These are phyloP conservation scores for Pelosia muscerda DNA, from an alignment of 2,888 invertebrate genomes.

Conservation along the genomic window DNA sequence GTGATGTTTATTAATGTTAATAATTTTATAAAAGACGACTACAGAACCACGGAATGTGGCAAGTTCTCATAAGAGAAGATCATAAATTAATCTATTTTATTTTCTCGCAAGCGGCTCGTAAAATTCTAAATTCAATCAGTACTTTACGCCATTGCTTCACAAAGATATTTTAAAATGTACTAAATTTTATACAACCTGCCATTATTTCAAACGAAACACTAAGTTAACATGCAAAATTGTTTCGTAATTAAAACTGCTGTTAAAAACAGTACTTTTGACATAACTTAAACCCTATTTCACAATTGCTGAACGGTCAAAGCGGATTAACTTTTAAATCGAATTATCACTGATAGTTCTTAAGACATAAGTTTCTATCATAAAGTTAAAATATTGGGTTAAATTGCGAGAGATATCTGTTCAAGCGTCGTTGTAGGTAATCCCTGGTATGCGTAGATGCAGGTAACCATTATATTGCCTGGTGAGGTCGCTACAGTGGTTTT, in stretches of 20 bases:
- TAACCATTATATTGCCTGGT: constrained; percentile 42
- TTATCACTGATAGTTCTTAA: constrained; percentile 30
- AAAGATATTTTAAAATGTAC: constrained; percentile 59
- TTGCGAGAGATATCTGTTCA: constrained; percentile 25
- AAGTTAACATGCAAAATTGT: constrained; percentile 58
- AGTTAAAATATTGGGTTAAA: constrained; percentile 41
- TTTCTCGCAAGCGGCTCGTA: constrained; percentile 57
- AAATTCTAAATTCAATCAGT: constrained; percentile 68
- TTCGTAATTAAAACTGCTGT: constrained; percentile 48
- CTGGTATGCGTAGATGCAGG: constrained; percentile 31
- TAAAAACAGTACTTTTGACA: constrained; percentile 54
- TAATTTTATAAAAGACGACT: neutral
- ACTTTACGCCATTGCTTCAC: constrained; percentile 63
- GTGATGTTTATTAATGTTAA: neutral
- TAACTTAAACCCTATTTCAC: constrained; percentile 50
- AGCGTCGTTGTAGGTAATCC: constrained; percentile 43
- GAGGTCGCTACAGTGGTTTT: constrained; percentile 58
- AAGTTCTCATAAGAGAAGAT: constrained; percentile 35
- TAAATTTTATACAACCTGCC: constrained; percentile 52
- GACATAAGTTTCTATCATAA: constrained; percentile 34
- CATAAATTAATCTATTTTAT: constrained; percentile 58
- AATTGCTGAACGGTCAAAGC: constrained; percentile 35
- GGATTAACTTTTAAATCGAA: constrained; percentile 44
- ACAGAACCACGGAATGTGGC: constrained; percentile 23
- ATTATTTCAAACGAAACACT: constrained; percentile 56